Evolutionary conservation across 1,140 invertebrate genomes (phyloP).

Genomic region (Lepidurus arcticus): DNA sequence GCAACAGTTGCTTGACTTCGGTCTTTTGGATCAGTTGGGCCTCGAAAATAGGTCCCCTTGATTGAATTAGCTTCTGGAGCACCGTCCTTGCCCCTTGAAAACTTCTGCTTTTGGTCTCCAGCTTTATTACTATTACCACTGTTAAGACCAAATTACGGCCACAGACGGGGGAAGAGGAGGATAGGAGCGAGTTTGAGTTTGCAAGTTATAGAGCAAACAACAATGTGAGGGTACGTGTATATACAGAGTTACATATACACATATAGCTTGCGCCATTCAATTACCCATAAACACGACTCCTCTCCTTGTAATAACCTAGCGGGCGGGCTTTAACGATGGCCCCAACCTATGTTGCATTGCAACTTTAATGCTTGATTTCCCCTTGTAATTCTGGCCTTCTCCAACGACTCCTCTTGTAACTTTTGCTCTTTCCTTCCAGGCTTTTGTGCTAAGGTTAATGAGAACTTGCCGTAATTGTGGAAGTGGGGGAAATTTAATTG

Average conservation of each 20-base stretch:
- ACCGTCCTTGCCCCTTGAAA: not conserved
- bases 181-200: not conserved
- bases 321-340: slow-evolving; percentile 16
- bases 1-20: slow-evolving; percentile 7
- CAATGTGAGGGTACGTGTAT: not conserved
- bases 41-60: not conserved
- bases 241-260: not conserved
- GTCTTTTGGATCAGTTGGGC: not conserved
- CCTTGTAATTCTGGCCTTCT: not conserved
- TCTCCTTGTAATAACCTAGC: not conserved
- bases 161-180: not conserved
- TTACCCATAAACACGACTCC: slow-evolving; percentile 6
- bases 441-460: not conserved
- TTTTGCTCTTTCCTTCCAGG: not conserved
- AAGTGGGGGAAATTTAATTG: not conserved
- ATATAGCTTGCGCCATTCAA: not conserved
- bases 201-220: not conserved
- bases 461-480: not conserved
- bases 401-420: not conserved
- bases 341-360: not conserved
- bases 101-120: not conserved
- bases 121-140: not conserved
- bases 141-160: slow-evolving; percentile 6
- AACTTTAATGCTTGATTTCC: not conserved
- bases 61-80: not conserved